Conservation (phyloP, 2,888 invertebrate species). For the Agrenia bidenticulata region DNA sequence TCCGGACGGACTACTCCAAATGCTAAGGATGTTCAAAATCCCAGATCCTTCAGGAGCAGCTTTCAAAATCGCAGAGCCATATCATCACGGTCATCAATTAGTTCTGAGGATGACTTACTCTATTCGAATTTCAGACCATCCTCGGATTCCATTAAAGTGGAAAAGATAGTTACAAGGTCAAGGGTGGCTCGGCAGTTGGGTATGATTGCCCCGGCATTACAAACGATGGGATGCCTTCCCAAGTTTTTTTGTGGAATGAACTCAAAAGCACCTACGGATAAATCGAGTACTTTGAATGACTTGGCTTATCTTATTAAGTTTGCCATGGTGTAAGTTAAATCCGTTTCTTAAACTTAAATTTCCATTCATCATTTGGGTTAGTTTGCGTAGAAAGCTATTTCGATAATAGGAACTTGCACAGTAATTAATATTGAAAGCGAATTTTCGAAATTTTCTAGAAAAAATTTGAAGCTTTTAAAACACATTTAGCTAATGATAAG, state of each 20-base stretch:
- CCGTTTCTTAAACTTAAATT: too few species aligned
- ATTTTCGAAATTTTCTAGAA: too few species aligned
- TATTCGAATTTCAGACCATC: too few species aligned
- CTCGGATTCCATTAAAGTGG: background rate
- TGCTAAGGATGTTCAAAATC: background rate
- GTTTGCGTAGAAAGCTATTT: too few species aligned
- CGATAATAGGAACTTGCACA: too few species aligned
- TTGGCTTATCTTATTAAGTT: constrained; percentile 40
- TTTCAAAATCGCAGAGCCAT: background rate
- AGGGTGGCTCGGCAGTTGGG: constrained; percentile 34
- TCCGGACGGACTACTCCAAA: background rate
- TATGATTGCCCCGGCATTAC: constrained; percentile 35
- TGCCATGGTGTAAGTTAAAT: constrained; percentile 36
- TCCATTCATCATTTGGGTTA: too few species aligned
- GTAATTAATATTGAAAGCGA: too few species aligned
- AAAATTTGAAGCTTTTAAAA: too few species aligned
- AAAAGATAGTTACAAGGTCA: constrained; percentile 7
- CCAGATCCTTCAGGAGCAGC: background rate
- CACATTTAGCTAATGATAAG: too few species aligned
- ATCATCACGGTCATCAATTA: background rate
- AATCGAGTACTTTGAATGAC: constrained; percentile 33
- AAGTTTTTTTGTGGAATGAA: constrained; percentile 45
- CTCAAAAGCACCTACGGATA: constrained; percentile 27
- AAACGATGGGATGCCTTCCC: constrained; percentile 43
- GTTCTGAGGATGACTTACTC: background rate